Evolutionary conservation across 2,888 invertebrate genomes (phyloP).

Genomic region (Calliphora vomitoria): DNA sequence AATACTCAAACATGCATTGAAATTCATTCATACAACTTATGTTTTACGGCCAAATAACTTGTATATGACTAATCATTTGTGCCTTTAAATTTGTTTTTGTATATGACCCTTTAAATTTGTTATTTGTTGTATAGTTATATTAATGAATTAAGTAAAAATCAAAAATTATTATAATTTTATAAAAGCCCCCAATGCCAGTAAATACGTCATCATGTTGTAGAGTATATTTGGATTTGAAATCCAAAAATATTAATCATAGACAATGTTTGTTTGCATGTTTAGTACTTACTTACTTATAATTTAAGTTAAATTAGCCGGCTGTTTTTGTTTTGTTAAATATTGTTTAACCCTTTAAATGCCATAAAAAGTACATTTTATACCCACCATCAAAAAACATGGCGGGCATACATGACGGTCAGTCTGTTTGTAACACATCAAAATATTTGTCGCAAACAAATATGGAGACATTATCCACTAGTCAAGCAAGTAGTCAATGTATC

Average conservation of each 20-base stretch:
- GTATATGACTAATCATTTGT: constrained; percentile 31
- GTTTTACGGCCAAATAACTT: not conserved
- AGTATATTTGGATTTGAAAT: constrained; percentile 38
- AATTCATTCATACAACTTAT: constrained; percentile 20
- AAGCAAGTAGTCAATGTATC: too few relatives aligned
- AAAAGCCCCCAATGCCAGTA: constrained; percentile 71
- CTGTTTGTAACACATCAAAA: too few relatives aligned
- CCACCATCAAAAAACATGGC: too few relatives aligned
- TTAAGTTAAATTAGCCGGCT: constrained; percentile 12
- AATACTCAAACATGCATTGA: not conserved
- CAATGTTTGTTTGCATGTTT: constrained; percentile 19
- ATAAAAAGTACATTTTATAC: too few relatives aligned
- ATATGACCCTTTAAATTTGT: constrained; percentile 35
- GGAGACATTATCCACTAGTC: too few relatives aligned
- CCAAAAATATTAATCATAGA: not conserved
- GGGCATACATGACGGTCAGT: too few relatives aligned
- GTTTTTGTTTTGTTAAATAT: constrained; percentile 4
- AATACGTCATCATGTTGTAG: constrained; percentile 61
- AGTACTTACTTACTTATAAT: not conserved
- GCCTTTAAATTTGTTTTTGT: not conserved
- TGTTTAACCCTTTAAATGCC: too few relatives aligned
- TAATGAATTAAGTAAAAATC: constrained; percentile 23
- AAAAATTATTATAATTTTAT: constrained; percentile 25
- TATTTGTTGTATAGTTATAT: not conserved
- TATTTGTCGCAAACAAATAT: too few relatives aligned